phyloP scores from a whole-genome alignment of 2,888 invertebrate species.

The Yponomeuta malinellus region DNA sequence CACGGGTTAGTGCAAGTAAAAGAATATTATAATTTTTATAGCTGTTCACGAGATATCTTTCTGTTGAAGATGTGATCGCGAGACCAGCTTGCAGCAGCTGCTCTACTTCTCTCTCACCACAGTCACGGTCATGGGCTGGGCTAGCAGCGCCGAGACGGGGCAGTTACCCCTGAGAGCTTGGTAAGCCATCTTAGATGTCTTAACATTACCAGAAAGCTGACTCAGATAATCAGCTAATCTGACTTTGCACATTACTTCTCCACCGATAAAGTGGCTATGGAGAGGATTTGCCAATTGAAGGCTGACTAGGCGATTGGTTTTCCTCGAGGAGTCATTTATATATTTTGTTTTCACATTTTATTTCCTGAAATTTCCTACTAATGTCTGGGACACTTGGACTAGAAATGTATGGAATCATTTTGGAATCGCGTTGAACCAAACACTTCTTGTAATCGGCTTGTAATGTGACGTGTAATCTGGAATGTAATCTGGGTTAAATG shows the following conservation, averaged over 20 bases:
- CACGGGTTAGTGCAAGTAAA: too few relatives aligned
- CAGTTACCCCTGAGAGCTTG: constrained; percentile 55
- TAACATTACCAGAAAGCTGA: background rate
- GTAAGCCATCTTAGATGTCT: constrained; percentile 28
- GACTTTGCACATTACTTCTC: background rate
- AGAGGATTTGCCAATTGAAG: background rate
- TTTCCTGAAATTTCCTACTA: background rate
- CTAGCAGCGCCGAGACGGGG: constrained; percentile 47
- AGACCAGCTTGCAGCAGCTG: constrained; percentile 40
- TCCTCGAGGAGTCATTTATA: background rate
- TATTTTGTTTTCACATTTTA: background rate
- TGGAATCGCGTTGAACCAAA: background rate
- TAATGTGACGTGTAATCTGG: too few relatives aligned
- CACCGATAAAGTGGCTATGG: too few relatives aligned
- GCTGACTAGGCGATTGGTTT: background rate
- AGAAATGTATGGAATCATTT: background rate
- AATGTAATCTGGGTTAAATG: too few relatives aligned
- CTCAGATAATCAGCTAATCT: too few relatives aligned
- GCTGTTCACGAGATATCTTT: too few relatives aligned
- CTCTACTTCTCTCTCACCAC: constrained; percentile 42
- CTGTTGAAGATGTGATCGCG: constrained; percentile 41
- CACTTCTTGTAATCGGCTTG: too few relatives aligned
- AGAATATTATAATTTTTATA: too few relatives aligned
- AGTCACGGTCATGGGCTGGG: constrained; percentile 53
- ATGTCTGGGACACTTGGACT: background rate